These are phyloP conservation scores for Holacanthus passer DNA, from an alignment of 2,113 vertebrate genomes.

Conservation along the genomic window DNA sequence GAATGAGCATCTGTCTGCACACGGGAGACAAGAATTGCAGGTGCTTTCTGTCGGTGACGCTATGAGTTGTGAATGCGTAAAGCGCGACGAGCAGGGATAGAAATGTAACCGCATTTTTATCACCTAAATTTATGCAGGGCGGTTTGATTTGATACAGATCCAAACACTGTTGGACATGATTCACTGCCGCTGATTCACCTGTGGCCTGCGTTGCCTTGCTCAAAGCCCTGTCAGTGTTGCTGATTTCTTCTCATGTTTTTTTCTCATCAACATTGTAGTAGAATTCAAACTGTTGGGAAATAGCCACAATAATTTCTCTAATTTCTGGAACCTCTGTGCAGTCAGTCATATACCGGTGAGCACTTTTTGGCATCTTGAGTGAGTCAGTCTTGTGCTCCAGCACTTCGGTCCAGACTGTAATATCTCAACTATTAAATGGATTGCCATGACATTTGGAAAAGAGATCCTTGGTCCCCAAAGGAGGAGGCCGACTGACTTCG, in stretches of 20 bases:
- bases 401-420: background rate
- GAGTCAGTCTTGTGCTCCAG: background rate
- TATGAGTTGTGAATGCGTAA: conserved; percentile 25
- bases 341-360: background rate
- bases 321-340: too few relatives aligned
- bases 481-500: background rate
- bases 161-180: conserved; percentile 12
- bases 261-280: background rate
- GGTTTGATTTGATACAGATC: conserved; percentile 32
- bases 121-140: conserved; percentile 28
- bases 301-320: background rate
- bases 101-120: conserved; percentile 36
- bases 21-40: conserved; percentile 41
- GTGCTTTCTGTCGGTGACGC: conserved; percentile 19
- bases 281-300: background rate
- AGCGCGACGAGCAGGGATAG: conserved; percentile 5
- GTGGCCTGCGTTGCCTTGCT: background rate
- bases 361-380: background rate
- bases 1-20: conserved; percentile 55
- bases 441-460: background rate
- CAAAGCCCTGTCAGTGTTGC: background rate
- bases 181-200: conserved; percentile 20
- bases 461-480: background rate
- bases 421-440: background rate
- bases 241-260: background rate